Evolutionary conservation across 2,888 invertebrate genomes (phyloP).

Genomic region (Drosophila limbata): DNA sequence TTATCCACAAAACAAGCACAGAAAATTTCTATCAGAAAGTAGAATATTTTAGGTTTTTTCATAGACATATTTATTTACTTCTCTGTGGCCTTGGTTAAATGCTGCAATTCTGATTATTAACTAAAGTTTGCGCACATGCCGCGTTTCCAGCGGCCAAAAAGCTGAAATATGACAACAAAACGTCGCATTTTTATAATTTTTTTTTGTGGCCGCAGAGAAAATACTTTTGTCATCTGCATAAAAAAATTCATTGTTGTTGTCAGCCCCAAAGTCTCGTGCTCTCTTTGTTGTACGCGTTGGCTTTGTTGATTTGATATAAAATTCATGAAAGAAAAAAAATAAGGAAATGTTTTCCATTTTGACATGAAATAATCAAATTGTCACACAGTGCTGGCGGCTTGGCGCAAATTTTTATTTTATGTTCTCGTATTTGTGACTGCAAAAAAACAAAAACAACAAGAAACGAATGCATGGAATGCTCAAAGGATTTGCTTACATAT

Average conservation of each 20-base stretch:
- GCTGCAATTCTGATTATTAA: constrained; percentile 20
- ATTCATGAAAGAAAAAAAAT: constrained; percentile 59
- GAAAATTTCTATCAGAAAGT: background rate
- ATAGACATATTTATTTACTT: constrained; percentile 2
- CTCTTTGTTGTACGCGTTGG: constrained; percentile 21
- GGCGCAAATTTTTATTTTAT: constrained; percentile 32
- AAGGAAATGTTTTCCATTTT: constrained; percentile 57
- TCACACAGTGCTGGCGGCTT: constrained; percentile 54
- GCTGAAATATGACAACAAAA: constrained; percentile 40
- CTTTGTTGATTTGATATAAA: constrained; percentile 63
- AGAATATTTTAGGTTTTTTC: constrained; percentile 8
- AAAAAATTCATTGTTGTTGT: constrained; percentile 43
- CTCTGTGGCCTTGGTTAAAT: constrained; percentile 30
- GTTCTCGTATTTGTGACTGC: constrained; percentile 15
- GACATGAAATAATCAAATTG: constrained; percentile 77
- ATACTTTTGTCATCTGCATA: constrained; percentile 56
- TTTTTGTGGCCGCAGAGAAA: constrained; percentile 52
- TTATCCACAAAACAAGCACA: background rate
- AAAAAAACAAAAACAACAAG: constrained; percentile 5
- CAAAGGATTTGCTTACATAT: constrained; percentile 52
- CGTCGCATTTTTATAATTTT: constrained; percentile 20
- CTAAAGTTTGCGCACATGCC: constrained; percentile 60
- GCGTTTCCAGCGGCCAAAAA: constrained; percentile 32
- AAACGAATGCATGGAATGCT: constrained; percentile 20
- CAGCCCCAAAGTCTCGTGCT: constrained; percentile 4